Conservation (phyloP, 2,888 invertebrate genomes). For the Andricus quercusramuli region DNA sequence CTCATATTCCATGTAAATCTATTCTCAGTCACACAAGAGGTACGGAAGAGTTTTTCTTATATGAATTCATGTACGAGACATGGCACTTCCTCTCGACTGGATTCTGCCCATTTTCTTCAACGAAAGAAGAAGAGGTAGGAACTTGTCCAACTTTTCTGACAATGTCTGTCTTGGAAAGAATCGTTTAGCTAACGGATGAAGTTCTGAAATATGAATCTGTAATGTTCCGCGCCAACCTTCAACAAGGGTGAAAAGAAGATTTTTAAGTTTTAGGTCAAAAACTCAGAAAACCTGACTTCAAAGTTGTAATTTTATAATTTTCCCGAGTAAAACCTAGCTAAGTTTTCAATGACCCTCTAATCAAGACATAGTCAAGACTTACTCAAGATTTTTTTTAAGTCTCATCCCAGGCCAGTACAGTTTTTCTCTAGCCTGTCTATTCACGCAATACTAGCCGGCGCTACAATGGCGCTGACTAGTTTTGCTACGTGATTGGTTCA, state of each 20-base stretch:
- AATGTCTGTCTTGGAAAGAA: conserved; percentile 8
- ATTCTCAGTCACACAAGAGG: not conserved
- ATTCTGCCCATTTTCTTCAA: conserved; percentile 8
- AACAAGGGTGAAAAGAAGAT: conserved; percentile 3
- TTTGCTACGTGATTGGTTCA: no score
- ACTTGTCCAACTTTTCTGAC: conserved; percentile 35
- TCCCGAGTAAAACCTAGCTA: no score
- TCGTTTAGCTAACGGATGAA: conserved; percentile 27
- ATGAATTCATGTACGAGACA: conserved; percentile 19
- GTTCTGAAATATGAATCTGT: conserved; percentile 39
- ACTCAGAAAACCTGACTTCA: not conserved
- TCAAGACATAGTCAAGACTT: no score
- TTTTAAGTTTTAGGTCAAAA: not conserved
- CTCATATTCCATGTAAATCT: not conserved
- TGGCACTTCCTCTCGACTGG: not conserved
- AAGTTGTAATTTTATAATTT: not conserved
- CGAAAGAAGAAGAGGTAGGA: not conserved
- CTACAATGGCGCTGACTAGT: no score
- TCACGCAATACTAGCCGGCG: no score
- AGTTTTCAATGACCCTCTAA: no score
- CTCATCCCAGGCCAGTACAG: no score
- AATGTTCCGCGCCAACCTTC: conserved; percentile 22
- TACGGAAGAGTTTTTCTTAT: conserved; percentile 1
- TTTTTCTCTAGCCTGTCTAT: no score
- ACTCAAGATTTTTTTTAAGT: no score